These are phyloP conservation scores for Felis chaus DNA, from an alignment of 2,113 vertebrate genomes.

Conservation along the genomic window DNA sequence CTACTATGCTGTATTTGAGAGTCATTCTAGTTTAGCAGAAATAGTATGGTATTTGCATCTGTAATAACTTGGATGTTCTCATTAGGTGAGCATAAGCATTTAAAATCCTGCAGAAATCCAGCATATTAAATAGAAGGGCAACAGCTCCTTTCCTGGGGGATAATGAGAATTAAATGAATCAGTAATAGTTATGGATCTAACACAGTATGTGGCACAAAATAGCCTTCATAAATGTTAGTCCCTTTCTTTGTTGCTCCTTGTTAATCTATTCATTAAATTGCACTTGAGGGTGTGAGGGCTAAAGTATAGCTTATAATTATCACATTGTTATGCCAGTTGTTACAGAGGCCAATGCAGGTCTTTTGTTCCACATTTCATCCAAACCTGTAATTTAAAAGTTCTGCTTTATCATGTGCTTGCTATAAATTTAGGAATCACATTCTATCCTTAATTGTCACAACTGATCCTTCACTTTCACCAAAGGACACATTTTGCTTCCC, in stretches of 20 bases:
- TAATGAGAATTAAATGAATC: not conserved
- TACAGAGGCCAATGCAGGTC: not conserved
- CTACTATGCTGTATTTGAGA: not conserved
- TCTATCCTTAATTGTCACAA: constrained; percentile 12
- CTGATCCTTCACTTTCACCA: constrained; percentile 16
- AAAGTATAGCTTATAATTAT: not conserved
- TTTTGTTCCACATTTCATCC: constrained; percentile 16
- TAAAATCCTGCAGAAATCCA: not conserved
- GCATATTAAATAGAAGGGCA: not conserved
- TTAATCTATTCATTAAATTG: constrained; percentile 45
- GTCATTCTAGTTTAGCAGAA: not conserved
- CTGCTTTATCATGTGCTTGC: constrained; percentile 4
- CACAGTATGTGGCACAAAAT: not conserved
- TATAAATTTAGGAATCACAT: constrained; percentile 41
- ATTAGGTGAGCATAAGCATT: not conserved
- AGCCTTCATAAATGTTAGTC: not conserved
- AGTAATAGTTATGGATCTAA: not conserved
- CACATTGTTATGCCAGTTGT: not conserved
- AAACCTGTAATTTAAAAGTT: constrained; percentile 61
- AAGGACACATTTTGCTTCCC: not conserved
- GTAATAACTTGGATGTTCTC: not conserved
- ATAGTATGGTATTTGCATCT: not conserved
- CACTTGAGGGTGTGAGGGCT: not conserved
- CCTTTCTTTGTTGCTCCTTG: not conserved
- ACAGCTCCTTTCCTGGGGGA: not conserved